Conservation (phyloP, 2,797 vertebrate species). For the Xenops minutus region DNA sequence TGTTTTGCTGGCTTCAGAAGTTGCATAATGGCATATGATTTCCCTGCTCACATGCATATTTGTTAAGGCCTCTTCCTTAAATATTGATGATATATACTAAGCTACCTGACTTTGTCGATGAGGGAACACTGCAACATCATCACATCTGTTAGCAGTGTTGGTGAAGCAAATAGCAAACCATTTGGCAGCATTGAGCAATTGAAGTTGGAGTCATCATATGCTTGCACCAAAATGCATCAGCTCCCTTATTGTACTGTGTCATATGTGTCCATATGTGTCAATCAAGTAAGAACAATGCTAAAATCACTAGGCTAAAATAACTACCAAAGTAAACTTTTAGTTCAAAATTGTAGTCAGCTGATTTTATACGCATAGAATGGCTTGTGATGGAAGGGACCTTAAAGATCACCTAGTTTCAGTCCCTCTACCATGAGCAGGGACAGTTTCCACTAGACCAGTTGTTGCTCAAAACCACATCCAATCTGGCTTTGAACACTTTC, state of each 20-base stretch:
- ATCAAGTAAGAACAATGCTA: background rate
- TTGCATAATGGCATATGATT: background rate
- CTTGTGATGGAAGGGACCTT: background rate
- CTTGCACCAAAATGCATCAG: background rate
- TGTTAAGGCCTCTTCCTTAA: background rate
- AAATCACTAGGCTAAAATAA: background rate
- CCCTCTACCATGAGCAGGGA: too few species aligned
- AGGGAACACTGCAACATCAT: background rate
- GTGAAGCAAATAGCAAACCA: background rate
- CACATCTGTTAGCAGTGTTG: background rate
- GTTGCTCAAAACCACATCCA: background rate
- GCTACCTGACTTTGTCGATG: background rate
- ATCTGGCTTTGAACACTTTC: background rate
- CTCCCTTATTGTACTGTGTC: background rate
- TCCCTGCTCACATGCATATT: accelerated
- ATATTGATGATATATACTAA: background rate
- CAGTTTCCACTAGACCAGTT: background rate
- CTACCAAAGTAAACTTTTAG: background rate
- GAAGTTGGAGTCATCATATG: background rate
- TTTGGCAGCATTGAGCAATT: background rate
- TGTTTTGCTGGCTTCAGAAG: background rate
- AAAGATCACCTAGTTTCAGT: background rate
- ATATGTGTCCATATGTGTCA: background rate
- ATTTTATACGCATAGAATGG: background rate
- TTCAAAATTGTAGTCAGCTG: background rate